phyloP scores from a whole-genome alignment of 2,113 vertebrate genomes.

The Malurus melanocephalus region DNA sequence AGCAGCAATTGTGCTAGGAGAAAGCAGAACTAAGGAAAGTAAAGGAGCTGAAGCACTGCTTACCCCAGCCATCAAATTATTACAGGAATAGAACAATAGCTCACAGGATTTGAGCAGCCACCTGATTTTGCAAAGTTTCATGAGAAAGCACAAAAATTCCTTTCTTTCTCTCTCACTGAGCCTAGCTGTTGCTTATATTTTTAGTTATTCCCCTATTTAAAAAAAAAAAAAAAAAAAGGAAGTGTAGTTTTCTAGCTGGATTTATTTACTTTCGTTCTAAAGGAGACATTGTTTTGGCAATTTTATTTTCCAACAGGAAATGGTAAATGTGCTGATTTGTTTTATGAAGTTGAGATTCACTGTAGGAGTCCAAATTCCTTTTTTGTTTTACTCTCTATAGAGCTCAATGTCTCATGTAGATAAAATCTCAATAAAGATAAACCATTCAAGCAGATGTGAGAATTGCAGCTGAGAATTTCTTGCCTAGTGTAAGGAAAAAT shows the following conservation, averaged over 20 bases:
- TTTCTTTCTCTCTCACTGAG: not conserved
- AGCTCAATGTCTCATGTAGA: not conserved
- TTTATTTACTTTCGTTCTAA: slow-evolving; percentile 32
- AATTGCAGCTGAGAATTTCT: not conserved
- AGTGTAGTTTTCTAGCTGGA: not conserved
- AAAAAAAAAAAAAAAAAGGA: not conserved
- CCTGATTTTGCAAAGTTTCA: not conserved
- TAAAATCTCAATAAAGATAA: slow-evolving; percentile 23
- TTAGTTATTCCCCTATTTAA: not conserved
- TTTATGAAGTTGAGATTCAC: slow-evolving; percentile 29
- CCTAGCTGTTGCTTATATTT: slow-evolving; percentile 1
- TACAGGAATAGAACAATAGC: not conserved
- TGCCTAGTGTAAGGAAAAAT: not conserved
- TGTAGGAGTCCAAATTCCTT: slow-evolving; percentile 4
- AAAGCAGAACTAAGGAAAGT: not conserved
- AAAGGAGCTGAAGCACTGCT: not conserved
- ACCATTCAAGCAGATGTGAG: not conserved
- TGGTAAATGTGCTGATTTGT: slow-evolving; percentile 28
- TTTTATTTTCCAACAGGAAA: slow-evolving; percentile 50
- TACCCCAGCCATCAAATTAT: not conserved
- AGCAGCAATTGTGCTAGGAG: not conserved
- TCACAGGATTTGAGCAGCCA: not conserved
- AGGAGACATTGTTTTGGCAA: slow-evolving; percentile 13
- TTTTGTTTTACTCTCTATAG: not conserved
- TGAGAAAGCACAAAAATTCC: not conserved